A percentile compares a stretch with the other conserved stretches of the same genome.
Conservation (phyloP, 2,113 vertebrate species). For the Phalacrocorax aristotelis region DNA sequence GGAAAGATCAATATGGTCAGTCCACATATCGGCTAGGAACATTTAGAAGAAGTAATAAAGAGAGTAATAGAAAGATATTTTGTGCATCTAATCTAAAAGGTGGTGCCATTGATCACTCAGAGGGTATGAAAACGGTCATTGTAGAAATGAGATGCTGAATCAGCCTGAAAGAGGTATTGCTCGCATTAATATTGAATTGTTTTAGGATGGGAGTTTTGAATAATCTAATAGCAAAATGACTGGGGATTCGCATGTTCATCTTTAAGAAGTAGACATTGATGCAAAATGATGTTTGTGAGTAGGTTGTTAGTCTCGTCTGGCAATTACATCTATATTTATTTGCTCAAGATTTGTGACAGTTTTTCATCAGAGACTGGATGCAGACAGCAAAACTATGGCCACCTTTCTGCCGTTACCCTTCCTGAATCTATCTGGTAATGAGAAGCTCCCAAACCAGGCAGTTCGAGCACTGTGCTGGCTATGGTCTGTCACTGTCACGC, state of each 20-base stretch:
- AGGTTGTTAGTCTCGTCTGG: not conserved
- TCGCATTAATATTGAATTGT: not conserved
- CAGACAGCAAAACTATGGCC: not conserved
- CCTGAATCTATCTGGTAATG: not conserved
- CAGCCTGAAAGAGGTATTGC: not conserved
- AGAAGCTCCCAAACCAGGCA: not conserved
- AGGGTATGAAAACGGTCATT: not conserved
- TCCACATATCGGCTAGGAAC: not conserved
- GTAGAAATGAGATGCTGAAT: conserved; percentile 37
- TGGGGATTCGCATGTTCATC: not conserved
- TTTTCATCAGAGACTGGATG: not conserved
- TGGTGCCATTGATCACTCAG: not conserved
- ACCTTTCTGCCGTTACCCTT: not conserved
- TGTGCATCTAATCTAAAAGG: not conserved
- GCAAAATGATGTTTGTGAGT: not conserved
- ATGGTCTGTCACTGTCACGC: not conserved
- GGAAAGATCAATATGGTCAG: conserved; percentile 32
- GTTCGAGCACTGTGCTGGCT: not conserved
- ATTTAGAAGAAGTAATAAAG: conserved; percentile 25
- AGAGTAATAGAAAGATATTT: not conserved
- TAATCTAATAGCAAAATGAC: not conserved
- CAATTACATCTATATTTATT: not conserved
- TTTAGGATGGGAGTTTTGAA: not conserved
- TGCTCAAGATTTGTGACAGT: not conserved
- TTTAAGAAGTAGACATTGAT: not conserved